Evolutionary conservation across 2,113 vertebrate species (phyloP), one percentile per base, ranked within the genome.

Genomic region (Upupa epops): DNA sequence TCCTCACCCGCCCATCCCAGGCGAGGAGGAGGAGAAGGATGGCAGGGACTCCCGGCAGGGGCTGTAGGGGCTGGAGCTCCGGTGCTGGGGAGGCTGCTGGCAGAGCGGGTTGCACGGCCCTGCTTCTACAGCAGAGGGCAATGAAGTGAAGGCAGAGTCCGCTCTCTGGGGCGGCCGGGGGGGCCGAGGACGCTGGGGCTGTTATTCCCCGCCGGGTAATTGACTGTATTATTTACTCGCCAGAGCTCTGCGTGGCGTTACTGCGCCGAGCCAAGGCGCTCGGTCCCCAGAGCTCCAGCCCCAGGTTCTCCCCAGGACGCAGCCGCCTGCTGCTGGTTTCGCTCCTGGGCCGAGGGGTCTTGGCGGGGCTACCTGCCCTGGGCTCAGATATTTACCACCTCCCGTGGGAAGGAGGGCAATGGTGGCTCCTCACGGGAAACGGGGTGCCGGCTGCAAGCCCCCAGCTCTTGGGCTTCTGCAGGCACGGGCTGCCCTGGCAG

Each of bases 111-210:
- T 26, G 28, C 78, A 58, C 10, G 83, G 17, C 61, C 56, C 42
- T 3, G 0, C 55, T 32, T 25, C 81, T 37, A 90, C 95, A 96
- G 58, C 75, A 96, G 94, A 88, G 92, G 95, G 91, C 95, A 95
- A 93, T 65, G 25, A 68, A 19, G 96, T 54, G 92, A 96, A 96
- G 85, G 94, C 54, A 49, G 86, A 90, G 36, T 17, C 48, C 22
- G 25, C 3, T 78, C n/a, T n/a, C n/a, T n/a, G 29, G 48, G 52
- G 51, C 6, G 13, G 11, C 36, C 64, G 7, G 1, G 29, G 79
- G 86, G 72, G 58, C 59, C 54, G 36, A 58, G 86, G 86, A 61
- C 65, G 52, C 66, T 73, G 15, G 18, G 5, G 2, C 40, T 73
- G 13, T 61, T 88, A 71, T 88, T 83, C 83, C 83, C 84, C 68